Evolutionary conservation across 2,113 vertebrate genomes (phyloP).

Genomic region (Micromys minutus): DNA sequence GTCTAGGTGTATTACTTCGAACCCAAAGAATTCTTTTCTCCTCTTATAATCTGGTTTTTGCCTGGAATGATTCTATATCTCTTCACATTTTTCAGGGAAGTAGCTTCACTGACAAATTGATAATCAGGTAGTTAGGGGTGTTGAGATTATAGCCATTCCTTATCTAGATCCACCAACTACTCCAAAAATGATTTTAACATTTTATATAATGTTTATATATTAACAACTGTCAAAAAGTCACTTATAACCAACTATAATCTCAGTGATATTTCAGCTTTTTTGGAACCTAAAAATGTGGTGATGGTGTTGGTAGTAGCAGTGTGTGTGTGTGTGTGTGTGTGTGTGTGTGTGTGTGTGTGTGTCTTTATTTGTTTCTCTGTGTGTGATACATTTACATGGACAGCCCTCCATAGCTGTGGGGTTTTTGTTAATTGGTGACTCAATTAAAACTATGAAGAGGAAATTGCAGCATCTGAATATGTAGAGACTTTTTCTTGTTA

Average conservation of each 20-base stretch:
- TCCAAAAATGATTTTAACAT: background rate
- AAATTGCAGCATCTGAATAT: background rate
- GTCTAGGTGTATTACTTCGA: constrained; percentile 46
- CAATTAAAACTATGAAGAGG: background rate
- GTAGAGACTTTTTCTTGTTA: background rate
- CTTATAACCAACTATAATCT: background rate
- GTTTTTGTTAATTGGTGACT: background rate
- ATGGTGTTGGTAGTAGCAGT: background rate
- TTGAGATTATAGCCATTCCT: background rate
- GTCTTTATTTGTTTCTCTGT: background rate
- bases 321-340: background rate
- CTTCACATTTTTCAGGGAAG: constrained; percentile 31
- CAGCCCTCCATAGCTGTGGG: background rate
- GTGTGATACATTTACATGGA: background rate
- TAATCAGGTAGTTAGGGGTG: background rate
- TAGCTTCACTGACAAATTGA: background rate
- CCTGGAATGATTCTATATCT: constrained; percentile 23
- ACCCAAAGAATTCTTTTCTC: background rate
- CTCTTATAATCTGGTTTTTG: background rate
- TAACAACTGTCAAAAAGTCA: background rate
- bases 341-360: background rate
- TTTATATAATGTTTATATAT: constrained; percentile 12
- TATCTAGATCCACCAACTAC: constrained; percentile 28
- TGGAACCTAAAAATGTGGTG: background rate
- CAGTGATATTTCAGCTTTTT: background rate